A percentile compares a stretch with the other conserved stretches of the same genome.
phyloP scores from a whole-genome alignment of 2,113 vertebrate species.

The Xiphophorus couchianus region DNA sequence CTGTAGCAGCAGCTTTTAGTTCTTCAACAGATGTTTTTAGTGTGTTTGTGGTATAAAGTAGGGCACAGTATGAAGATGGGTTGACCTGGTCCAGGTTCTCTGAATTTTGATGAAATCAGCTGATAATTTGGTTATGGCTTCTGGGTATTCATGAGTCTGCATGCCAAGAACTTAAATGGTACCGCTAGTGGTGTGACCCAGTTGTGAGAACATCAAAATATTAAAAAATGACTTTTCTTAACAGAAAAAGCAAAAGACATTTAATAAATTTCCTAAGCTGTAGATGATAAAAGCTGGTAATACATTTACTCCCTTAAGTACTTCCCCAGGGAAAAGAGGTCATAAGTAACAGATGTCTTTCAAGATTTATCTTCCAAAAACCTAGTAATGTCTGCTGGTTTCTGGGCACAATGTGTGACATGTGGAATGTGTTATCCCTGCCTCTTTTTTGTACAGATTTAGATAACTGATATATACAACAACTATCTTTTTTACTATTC shows the following conservation, averaged over 20 bases:
- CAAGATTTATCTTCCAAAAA: slow-evolving; percentile 50
- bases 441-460: slow-evolving; percentile 26
- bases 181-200: background rate
- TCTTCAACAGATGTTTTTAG: background rate
- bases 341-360: slow-evolving; percentile 44
- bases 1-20: background rate
- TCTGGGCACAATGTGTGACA: slow-evolving; percentile 29
- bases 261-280: background rate
- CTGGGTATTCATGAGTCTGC: background rate
- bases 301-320: background rate
- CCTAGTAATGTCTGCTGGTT: slow-evolving; percentile 52
- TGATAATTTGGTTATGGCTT: background rate
- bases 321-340: background rate
- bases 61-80: no score
- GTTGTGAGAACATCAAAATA: background rate
- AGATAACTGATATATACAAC: slow-evolving; percentile 16
- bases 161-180: background rate
- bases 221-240: slow-evolving; percentile 6
- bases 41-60: background rate
- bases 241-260: background rate
- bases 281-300: slow-evolving; percentile 1
- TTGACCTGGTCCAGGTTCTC: background rate
- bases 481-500: background rate
- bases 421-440: slow-evolving; percentile 56
- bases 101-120: background rate